Conservation (phyloP, 2,797 vertebrate species). For the Aplochiton taeniatus region DNA sequence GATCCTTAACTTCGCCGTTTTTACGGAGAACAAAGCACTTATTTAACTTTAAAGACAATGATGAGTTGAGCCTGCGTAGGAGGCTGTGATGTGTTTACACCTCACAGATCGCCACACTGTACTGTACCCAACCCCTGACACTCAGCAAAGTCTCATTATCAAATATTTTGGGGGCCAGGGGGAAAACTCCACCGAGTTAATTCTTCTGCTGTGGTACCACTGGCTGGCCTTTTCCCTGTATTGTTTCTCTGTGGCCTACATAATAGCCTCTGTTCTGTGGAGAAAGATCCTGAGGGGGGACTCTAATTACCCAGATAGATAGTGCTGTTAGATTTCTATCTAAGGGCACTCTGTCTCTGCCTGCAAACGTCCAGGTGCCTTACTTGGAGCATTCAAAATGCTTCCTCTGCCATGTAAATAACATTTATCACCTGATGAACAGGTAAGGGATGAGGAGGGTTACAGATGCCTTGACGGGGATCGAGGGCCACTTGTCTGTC, state of each 20-base stretch:
- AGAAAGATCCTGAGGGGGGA: constrained; percentile 77
- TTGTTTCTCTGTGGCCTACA: constrained; percentile 82
- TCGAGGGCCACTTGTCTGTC: constrained; percentile 10
- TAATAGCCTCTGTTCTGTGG: constrained; percentile 77
- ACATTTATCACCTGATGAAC: constrained; percentile 76
- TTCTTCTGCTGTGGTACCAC: constrained; percentile 53
- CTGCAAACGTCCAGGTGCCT: constrained; percentile 78
- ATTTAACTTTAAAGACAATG: constrained; percentile 3
- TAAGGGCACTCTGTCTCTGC: constrained; percentile 79
- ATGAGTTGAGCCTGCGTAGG: constrained; percentile 11
- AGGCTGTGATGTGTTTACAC: constrained; percentile 37
- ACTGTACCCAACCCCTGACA: constrained; percentile 25
- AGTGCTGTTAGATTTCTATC: constrained; percentile 82
- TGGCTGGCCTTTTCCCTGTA: constrained; percentile 53
- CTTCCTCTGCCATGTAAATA: constrained; percentile 83
- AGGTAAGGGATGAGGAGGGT: constrained; percentile 36
- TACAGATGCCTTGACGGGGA: not conserved
- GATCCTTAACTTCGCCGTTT: too few species aligned
- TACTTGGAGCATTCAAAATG: constrained; percentile 76
- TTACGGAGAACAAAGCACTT: too few species aligned
- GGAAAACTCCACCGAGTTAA: constrained; percentile 56
- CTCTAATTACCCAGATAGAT: constrained; percentile 86
- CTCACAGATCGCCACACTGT: constrained; percentile 34
- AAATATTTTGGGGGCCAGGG: constrained; percentile 29
- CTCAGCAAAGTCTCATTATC: constrained; percentile 56